Percentiles rank a stretch among this genome's conserved stretches.
Evolutionary conservation across 2,888 invertebrate genomes (phyloP).

Genomic region (Boloria euphrosyne): DNA sequence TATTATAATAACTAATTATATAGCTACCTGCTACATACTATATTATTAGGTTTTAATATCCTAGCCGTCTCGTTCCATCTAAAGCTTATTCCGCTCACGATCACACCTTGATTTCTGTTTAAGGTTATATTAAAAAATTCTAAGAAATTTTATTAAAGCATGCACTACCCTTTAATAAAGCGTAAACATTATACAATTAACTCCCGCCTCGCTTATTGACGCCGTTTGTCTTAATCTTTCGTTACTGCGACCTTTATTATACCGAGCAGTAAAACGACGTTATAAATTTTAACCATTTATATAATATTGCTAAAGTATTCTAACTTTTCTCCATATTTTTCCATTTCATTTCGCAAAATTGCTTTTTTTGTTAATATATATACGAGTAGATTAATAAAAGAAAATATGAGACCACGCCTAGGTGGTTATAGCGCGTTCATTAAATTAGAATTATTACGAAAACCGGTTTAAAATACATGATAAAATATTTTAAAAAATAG

Average conservation of each 20-base stretch:
- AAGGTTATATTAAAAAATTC: conserved; percentile 6
- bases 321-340: conserved; percentile 13
- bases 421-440: background rate
- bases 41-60: conserved; percentile 8
- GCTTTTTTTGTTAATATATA: conserved; percentile 2
- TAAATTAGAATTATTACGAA: too few species aligned
- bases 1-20: too few species aligned
- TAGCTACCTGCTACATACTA: background rate
- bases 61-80: background rate
- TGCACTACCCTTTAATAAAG: conserved; percentile 2
- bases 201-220: conserved; percentile 16
- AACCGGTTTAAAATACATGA: too few species aligned
- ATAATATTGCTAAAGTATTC: conserved; percentile 2
- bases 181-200: conserved; percentile 3
- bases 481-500: too few species aligned
- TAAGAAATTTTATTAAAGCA: conserved; percentile 1
- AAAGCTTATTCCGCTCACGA: background rate
- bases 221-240: conserved; percentile 31
- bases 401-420: background rate
- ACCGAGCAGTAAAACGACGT: conserved; percentile 7
- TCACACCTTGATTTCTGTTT: background rate
- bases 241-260: conserved; percentile 19
- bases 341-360: conserved; percentile 10
- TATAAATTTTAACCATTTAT: conserved; percentile 16
- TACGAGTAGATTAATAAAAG: background rate